Evolutionary conservation across 2,797 vertebrate genomes (phyloP).

Genomic region (Telmatherina bonti): DNA sequence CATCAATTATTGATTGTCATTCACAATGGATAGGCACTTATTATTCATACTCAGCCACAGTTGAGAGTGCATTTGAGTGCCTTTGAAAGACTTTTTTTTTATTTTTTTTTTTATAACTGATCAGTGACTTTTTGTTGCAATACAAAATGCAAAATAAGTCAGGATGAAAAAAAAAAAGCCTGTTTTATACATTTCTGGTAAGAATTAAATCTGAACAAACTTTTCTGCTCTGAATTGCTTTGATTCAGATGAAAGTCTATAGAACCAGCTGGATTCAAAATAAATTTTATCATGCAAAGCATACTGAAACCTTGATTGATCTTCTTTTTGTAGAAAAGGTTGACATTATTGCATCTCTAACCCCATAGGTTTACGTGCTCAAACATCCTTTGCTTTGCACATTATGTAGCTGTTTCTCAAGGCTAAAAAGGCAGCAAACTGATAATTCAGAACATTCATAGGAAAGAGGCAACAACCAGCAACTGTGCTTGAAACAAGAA

Average conservation of each 20-base stretch:
- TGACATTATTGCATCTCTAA: constrained; percentile 36
- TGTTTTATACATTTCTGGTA: constrained; percentile 60
- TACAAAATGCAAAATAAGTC: constrained; percentile 56
- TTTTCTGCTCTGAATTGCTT: constrained; percentile 66
- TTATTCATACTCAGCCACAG: constrained; percentile 20
- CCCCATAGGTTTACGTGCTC: constrained; percentile 21
- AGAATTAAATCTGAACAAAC: constrained; percentile 50
- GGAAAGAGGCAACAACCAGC: constrained; percentile 8
- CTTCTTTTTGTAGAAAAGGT: constrained; percentile 35
- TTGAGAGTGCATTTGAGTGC: constrained; percentile 37
- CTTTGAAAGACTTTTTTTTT: constrained; percentile 42
- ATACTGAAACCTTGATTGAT: constrained; percentile 67
- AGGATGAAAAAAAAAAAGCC: constrained; percentile 37
- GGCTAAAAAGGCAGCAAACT: constrained; percentile 29
- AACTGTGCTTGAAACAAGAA: constrained; percentile 26
- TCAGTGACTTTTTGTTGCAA: constrained; percentile 40
- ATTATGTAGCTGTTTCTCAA: constrained; percentile 15
- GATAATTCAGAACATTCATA: constrained; percentile 37
- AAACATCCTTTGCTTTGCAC: constrained; percentile 27
- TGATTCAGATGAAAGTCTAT: constrained; percentile 47
- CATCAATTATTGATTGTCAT: constrained; percentile 55
- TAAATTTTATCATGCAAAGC: constrained; percentile 35
- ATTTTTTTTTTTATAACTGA: constrained; percentile 44
- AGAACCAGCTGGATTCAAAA: constrained; percentile 42
- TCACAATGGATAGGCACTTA: constrained; percentile 12